Conservation (phyloP, 1,140 invertebrate genomes). For the Tetraneura akinire region DNA sequence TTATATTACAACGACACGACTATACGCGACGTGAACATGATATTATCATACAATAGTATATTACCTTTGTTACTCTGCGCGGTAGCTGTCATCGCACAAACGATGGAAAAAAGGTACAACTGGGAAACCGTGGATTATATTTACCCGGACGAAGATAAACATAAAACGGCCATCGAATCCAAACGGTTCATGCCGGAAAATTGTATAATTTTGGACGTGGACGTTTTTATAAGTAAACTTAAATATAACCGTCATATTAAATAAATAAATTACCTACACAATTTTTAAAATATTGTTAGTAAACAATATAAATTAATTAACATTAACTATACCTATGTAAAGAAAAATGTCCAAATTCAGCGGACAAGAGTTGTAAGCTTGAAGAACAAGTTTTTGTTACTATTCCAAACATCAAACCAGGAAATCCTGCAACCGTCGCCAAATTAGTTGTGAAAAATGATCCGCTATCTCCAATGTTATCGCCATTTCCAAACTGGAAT, state of each 20-base stretch:
- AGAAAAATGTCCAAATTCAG: background rate
- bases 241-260: too few species aligned
- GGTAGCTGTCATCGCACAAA: background rate
- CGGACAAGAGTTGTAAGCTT: background rate
- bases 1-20: too few species aligned
- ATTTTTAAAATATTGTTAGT: too few species aligned
- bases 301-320: too few species aligned
- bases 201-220: conserved; percentile 71
- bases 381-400: conserved; percentile 54
- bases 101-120: conserved; percentile 60
- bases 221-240: too few species aligned
- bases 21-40: too few species aligned
- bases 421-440: conserved; percentile 55
- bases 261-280: too few species aligned
- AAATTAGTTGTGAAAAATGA: conserved; percentile 51
- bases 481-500: conserved; percentile 56
- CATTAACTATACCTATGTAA: background rate
- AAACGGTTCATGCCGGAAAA: conserved; percentile 65
- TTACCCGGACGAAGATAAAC: conserved; percentile 62
- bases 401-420: conserved; percentile 54
- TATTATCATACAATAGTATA: conserved; percentile 13
- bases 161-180: conserved; percentile 61
- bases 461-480: conserved; percentile 51
- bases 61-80: background rate
- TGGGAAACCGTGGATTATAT: conserved; percentile 69